Percentiles rank a stretch among this genome's conserved stretches.
These are phyloP conservation scores for Podocnemis expansa DNA, from an alignment of 2,113 vertebrate genomes.

Conservation along the genomic window DNA sequence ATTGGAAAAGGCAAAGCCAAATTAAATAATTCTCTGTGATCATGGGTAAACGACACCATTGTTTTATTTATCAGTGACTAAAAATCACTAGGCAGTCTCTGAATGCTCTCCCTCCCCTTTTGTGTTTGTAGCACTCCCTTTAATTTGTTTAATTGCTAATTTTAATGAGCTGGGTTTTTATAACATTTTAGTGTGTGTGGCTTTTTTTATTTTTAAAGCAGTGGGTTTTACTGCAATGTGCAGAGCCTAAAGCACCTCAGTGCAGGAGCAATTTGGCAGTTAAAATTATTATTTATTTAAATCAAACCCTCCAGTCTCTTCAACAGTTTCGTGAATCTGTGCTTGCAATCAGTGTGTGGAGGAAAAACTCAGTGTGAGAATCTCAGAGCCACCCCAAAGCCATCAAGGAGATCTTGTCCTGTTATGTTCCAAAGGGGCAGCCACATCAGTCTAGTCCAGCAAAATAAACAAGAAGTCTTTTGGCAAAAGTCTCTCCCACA, in stretches of 20 bases:
- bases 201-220: constrained; percentile 47
- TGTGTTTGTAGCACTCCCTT: constrained; percentile 36
- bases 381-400: neutral
- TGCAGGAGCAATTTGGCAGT: constrained; percentile 73
- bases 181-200: constrained; percentile 51
- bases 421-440: too few relatives aligned
- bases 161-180: constrained; percentile 72
- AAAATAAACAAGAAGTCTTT: too few relatives aligned
- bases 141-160: constrained; percentile 78
- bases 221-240: constrained; percentile 60
- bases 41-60: constrained; percentile 66
- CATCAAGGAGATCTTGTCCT: neutral
- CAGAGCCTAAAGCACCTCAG: constrained; percentile 70
- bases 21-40: constrained; percentile 71
- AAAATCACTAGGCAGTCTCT: constrained; percentile 64
- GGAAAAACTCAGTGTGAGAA: neutral
- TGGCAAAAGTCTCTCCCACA: too few relatives aligned
- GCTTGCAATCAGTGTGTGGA: neutral
- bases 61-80: constrained; percentile 73
- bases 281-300: constrained; percentile 78
- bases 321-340: constrained; percentile 52
- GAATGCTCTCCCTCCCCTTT: constrained; percentile 52
- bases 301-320: constrained; percentile 70
- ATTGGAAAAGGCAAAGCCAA: constrained; percentile 62
- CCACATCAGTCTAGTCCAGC: too few relatives aligned